These are phyloP conservation scores for Sinopyrophorus schimmeli DNA, from an alignment of 2,888 invertebrate species.

Conservation along the genomic window DNA sequence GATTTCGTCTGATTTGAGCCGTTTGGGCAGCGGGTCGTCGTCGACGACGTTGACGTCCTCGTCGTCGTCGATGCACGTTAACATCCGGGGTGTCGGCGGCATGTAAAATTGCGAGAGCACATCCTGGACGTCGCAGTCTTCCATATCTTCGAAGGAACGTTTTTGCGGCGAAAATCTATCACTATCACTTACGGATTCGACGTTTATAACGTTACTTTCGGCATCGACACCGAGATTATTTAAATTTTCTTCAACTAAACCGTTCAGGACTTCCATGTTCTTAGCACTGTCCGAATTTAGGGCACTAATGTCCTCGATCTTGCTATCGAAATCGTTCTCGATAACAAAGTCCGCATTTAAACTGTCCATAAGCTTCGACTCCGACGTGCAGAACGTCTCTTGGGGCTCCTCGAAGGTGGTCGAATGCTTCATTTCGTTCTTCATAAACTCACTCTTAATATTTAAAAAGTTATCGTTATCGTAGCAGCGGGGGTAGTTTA, in stretches of 20 bases:
- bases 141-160: conserved; percentile 62
- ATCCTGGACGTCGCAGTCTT: conserved; percentile 70
- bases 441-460: conserved; percentile 49
- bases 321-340: conserved; percentile 49
- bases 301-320: conserved; percentile 47
- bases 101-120: conserved; percentile 73
- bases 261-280: conserved; percentile 43
- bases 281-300: conserved; percentile 42
- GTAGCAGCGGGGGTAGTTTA: conserved; percentile 51
- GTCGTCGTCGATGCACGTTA: conserved; percentile 70
- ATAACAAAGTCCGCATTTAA: conserved; percentile 43
- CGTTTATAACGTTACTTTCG: conserved; percentile 15
- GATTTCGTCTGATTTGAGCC: conserved; percentile 46
- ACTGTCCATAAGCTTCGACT: conserved; percentile 38
- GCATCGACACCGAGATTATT: conserved; percentile 21
- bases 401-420: conserved; percentile 36
- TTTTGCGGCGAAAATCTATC: conserved; percentile 46
- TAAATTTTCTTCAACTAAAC: conserved; percentile 42
- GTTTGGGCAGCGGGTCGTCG: conserved; percentile 50
- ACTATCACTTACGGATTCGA: conserved; percentile 25
- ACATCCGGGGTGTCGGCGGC: conserved; percentile 68
- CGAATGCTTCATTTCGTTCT: conserved; percentile 45
- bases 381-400: conserved; percentile 34
- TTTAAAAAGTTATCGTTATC: conserved; percentile 51
- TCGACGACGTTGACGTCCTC: conserved; percentile 56